Evolutionary conservation across 2,888 invertebrate genomes (phyloP).

Genomic region (Noctua fimbriata): DNA sequence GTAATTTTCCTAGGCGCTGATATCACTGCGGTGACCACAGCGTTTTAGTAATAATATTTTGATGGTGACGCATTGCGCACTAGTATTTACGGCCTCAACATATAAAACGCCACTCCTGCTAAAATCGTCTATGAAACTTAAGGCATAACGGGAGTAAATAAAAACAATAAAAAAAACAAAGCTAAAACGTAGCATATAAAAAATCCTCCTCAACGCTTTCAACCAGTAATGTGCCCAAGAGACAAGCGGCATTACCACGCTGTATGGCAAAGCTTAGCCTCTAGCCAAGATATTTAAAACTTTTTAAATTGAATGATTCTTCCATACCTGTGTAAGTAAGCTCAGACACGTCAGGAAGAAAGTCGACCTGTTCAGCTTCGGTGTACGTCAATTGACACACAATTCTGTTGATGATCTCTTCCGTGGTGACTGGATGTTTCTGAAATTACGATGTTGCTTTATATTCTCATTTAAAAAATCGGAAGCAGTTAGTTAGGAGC

Average conservation of each 20-base stretch:
- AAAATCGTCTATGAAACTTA: neutral
- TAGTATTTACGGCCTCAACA: neutral
- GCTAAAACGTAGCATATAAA: neutral
- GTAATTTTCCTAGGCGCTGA: slow-evolving; percentile 18
- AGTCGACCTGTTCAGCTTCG: slow-evolving; percentile 27
- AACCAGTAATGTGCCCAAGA: neutral
- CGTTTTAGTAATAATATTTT: neutral
- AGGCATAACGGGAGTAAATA: no score
- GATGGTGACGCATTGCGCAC: slow-evolving; percentile 21
- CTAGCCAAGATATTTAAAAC: neutral
- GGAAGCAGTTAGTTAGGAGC: no score
- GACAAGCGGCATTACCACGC: neutral
- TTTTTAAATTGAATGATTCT: neutral
- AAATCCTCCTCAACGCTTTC: neutral
- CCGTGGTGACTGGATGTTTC: slow-evolving; percentile 34
- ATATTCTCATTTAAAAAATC: neutral
- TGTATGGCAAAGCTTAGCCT: neutral
- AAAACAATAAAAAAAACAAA: no score
- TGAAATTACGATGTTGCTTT: slow-evolving; percentile 5
- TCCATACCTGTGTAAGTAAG: slow-evolving; percentile 42
- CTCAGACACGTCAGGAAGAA: slow-evolving; percentile 45
- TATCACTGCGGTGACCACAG: neutral
- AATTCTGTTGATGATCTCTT: slow-evolving; percentile 19
- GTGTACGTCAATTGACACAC: accelerated
- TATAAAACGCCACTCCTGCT: no score